Evolutionary conservation across 2,113 vertebrate species (phyloP).

Genomic region (Mastomys natalensis): DNA sequence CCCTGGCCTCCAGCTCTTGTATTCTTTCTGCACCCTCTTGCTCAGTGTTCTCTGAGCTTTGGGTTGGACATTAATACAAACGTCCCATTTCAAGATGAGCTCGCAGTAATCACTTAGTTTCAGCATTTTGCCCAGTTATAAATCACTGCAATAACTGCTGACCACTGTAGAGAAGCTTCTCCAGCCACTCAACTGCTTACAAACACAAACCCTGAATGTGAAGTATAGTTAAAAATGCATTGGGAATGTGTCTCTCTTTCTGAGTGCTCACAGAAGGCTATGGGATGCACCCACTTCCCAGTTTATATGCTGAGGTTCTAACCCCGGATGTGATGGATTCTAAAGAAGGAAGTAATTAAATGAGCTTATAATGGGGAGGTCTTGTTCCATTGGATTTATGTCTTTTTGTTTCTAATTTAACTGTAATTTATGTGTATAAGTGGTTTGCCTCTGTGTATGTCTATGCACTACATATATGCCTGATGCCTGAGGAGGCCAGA

Average conservation of each 20-base stretch:
- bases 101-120: not conserved
- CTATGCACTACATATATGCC: not conserved
- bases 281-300: not conserved
- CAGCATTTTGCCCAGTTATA: not conserved
- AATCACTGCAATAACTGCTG: not conserved
- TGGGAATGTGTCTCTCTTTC: not conserved
- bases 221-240: not conserved
- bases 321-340: not conserved
- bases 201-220: not conserved
- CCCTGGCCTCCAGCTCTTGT: not conserved
- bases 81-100: not conserved
- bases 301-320: not conserved
- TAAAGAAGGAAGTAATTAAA: not conserved
- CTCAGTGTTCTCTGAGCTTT: not conserved
- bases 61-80: not conserved
- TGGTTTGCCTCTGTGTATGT: not conserved
- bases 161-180: not conserved
- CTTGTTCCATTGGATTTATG: not conserved
- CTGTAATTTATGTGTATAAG: not conserved
- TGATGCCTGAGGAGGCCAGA: not conserved
- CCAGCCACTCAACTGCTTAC: not conserved
- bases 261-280: not conserved
- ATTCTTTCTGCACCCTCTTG: not conserved
- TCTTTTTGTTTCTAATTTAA: not conserved
- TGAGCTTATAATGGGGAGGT: too few species aligned